Percentiles rank a stretch among this genome's conserved stretches.
Conservation (phyloP, 2,797 vertebrate species). For the Cirrhinus molitorella region DNA sequence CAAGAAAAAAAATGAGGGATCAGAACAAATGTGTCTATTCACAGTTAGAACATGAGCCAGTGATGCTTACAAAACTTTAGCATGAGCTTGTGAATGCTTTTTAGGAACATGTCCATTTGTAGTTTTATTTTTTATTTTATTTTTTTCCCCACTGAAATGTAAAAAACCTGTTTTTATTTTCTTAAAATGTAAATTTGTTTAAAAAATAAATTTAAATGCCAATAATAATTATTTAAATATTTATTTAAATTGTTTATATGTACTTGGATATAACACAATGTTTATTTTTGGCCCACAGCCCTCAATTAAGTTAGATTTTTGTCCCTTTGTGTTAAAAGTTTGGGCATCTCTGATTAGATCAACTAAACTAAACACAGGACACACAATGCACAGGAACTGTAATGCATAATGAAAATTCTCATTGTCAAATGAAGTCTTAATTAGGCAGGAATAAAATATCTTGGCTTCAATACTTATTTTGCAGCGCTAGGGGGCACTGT, state of each 20-base stretch:
- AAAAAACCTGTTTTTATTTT: no score
- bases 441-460: neutral
- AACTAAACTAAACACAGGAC: no score
- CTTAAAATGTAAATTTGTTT: no score
- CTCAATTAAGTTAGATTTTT: neutral
- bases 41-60: neutral
- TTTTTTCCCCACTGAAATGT: no score
- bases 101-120: neutral
- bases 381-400: neutral
- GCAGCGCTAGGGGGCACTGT: constrained; percentile 57
- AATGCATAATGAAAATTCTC: neutral
- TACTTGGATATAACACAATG: neutral
- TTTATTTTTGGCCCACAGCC: neutral
- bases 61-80: neutral
- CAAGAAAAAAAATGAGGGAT: neutral
- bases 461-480: neutral
- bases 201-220: no score
- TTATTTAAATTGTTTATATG: no score
- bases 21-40: neutral
- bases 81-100: neutral
- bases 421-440: neutral
- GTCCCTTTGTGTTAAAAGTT: neutral
- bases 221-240: no score
- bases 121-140: neutral
- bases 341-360: neutral